These are phyloP conservation scores for Ennomos erosarius DNA, from an alignment of 2,888 invertebrate species.

Conservation along the genomic window DNA sequence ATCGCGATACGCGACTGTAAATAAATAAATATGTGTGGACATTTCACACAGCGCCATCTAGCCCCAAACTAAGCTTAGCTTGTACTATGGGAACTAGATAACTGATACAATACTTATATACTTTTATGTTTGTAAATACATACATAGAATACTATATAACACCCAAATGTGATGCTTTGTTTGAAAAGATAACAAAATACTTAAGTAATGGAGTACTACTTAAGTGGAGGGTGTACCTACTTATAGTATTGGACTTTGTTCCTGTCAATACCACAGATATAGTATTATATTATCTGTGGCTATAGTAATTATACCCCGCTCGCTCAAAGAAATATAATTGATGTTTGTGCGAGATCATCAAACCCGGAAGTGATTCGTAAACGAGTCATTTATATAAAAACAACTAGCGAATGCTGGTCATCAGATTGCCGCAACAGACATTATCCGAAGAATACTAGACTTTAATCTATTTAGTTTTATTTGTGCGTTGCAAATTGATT, in stretches of 20 bases:
- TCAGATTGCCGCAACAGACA: constrained; percentile 48
- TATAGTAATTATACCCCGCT: constrained; percentile 6
- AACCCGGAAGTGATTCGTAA: constrained; percentile 27
- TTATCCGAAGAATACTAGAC: constrained; percentile 57
- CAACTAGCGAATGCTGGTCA: constrained; percentile 43
- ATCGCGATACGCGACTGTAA: no score
- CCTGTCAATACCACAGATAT: constrained; percentile 1
- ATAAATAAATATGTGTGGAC: no score
- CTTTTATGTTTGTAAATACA: no score
- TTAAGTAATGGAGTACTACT: no score
- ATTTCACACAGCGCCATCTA: no score
- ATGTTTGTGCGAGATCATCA: constrained; percentile 21
- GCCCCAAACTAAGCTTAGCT: no score
- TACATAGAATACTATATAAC: no score
- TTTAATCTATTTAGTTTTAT: constrained; percentile 52
- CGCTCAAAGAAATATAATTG: constrained; percentile 9
- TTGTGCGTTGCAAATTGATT: constrained; percentile 58
- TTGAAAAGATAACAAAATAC: constrained; percentile 2
- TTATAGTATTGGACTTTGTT: constrained; percentile 19
- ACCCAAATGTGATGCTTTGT: constrained; percentile 23
- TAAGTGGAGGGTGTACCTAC: no score
- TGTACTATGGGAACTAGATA: no score
- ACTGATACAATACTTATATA: no score
- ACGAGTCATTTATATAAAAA: constrained; percentile 10
- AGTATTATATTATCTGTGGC: no score